Conservation (phyloP, 2,113 vertebrate species). For the Dicrurus megarhynchus region DNA sequence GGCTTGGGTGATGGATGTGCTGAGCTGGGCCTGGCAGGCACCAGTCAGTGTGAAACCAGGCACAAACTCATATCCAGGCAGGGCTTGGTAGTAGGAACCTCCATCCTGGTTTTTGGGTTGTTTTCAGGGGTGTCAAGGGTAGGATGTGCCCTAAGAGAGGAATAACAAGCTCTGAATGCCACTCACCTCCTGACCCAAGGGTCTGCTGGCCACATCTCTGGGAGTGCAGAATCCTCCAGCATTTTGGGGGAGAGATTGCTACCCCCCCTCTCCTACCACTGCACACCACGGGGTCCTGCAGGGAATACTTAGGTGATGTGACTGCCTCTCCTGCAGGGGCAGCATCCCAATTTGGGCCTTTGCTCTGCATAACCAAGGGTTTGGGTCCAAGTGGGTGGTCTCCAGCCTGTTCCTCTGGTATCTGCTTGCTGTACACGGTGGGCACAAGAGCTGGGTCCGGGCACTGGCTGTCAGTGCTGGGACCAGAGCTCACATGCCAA, state of each 20-base stretch:
- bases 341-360: not conserved
- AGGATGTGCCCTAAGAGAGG: not conserved
- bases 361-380: not conserved
- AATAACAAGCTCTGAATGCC: not conserved
- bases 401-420: not conserved
- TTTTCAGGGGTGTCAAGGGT: accelerated
- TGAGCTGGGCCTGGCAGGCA: not conserved
- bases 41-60: not conserved
- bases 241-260: not conserved
- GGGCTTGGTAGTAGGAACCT: not conserved
- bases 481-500: not conserved
- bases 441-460: not conserved
- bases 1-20: not conserved
- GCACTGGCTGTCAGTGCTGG: not conserved
- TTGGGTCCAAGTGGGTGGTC: not conserved
- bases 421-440: not conserved
- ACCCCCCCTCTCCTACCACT: accelerated
- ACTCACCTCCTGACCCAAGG: not conserved
- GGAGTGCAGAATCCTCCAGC: not conserved
- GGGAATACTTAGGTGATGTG: not conserved
- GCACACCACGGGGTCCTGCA: accelerated
- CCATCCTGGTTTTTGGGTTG: not conserved
- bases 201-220: not conserved
- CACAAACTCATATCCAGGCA: not conserved
- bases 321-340: not conserved